These are phyloP conservation scores for honey bee (Apis mellifera) DNA, from an alignment of 1,140 invertebrate genomes.

Conservation along the genomic window DNA sequence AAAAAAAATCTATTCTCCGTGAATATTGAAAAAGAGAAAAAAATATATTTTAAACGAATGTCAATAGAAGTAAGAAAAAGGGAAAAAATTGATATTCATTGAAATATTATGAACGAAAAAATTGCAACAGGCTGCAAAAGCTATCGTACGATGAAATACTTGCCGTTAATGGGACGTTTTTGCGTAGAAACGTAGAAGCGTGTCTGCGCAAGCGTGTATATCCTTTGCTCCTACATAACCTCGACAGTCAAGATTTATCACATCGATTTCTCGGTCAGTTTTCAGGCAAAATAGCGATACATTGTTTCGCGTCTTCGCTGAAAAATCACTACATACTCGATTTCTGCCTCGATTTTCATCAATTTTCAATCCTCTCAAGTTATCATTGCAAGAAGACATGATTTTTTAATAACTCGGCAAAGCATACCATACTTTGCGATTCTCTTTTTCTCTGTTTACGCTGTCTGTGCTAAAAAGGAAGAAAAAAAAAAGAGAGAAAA, in stretches of 20 bases:
- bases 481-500: too few species aligned
- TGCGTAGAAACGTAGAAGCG: neutral
- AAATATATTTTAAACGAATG: neutral
- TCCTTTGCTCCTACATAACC: neutral
- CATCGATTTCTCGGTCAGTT: constrained; percentile 38
- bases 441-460: neutral
- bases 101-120: neutral
- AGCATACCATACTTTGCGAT: neutral
- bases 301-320: constrained; percentile 26
- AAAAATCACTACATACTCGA: constrained; percentile 15
- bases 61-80: too few species aligned
- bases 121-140: neutral
- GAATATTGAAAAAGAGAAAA: neutral
- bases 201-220: constrained; percentile 28
- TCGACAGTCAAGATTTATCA: constrained; percentile 26
- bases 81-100: neutral
- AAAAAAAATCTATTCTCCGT: too few species aligned
- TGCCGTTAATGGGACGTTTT: constrained; percentile 25
- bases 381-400: neutral
- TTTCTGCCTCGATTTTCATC: constrained; percentile 28
- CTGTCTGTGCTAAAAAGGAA: too few species aligned
- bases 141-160: constrained; percentile 22
- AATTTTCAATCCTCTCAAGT: constrained; percentile 32
- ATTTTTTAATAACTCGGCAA: constrained; percentile 23
- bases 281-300: constrained; percentile 35